A percentile compares a stretch with the other conserved stretches of the same genome.
These are phyloP conservation scores for Eulemur coronatus DNA, from an alignment of 2,797 vertebrate genomes.

Conservation along the genomic window DNA sequence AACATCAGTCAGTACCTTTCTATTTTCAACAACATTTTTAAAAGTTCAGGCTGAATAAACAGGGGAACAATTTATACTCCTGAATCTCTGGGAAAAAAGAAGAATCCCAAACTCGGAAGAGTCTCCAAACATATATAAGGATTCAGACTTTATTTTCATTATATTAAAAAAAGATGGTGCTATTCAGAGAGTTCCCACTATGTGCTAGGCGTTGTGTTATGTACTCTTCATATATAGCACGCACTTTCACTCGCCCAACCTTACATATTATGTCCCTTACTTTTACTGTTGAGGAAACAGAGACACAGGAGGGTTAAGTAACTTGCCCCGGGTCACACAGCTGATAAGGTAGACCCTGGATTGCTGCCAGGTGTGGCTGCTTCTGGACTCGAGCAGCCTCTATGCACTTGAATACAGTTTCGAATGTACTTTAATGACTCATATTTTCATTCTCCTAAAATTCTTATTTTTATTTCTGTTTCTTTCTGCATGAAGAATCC, in stretches of 20 bases:
- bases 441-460: conserved; percentile 48
- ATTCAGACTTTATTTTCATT: conserved; percentile 17
- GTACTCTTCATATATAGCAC: not conserved
- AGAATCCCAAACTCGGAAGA: not conserved
- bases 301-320: not conserved
- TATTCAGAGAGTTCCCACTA: not conserved
- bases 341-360: not conserved
- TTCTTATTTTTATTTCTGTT: conserved; percentile 68
- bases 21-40: not conserved
- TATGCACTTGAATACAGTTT: not conserved
- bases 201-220: not conserved
- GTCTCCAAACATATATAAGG: not conserved
- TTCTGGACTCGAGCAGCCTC: not conserved
- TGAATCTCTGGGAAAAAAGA: not conserved
- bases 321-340: not conserved
- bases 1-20: not conserved
- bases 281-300: not conserved
- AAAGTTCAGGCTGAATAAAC: not conserved
- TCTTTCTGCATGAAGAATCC: conserved; percentile 65
- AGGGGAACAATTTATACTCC: not conserved
- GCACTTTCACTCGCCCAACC: not conserved
- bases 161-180: not conserved
- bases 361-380: not conserved
- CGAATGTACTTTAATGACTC: not conserved
- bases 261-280: not conserved